Base-by-base conservation (phyloP, 2,888 invertebrate species). In the Seladonia tumulorum region DNA sequence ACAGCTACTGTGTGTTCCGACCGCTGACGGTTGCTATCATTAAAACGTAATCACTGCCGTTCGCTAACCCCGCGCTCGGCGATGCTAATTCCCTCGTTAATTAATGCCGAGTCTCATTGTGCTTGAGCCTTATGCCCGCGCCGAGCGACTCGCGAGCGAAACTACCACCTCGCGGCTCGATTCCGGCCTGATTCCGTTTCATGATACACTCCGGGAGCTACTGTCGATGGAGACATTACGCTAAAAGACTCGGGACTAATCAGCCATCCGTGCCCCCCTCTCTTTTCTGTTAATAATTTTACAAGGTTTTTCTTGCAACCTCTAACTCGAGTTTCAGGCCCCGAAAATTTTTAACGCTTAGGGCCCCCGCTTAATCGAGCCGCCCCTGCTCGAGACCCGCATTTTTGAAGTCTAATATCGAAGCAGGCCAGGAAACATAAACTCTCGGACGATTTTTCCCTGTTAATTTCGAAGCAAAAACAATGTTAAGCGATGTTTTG, bases 51-150 rank as follows among this genome's bases (percentile, higher is more conserved):
- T 94, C 93, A 93, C 92, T 92, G 89, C 89, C 89, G 92, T 91
- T 90, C 91, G 90, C 91, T 92, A 92, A 92, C 91, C 92, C 88
- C 90, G 66, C 35, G 53, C 53, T 35, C 66, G 90, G 87, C 91
- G 90, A 94, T 94, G 94, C 93, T 94, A 94, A 94, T 94, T 94
- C 92, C 91, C 93, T 92, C 90, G 93, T 93, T 94, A 94, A 94
- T 94, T 94, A 94, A 94, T 94, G 92, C 94, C 91, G 91, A 92
- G 92, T 92, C 91, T 91, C 93, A 94, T 93, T 94, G 93, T 93
- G 89, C 91, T 91, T 25, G 25, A 12, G 47, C 53, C 29, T 49
- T 45, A 14, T 35, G 66, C 76, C 42, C 42, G 53, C 45, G 22
- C 29, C 42, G 78, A 57, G 78, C 45, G 53, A 53, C 53, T 53